Percentiles rank a stretch among this genome's conserved stretches.
phyloP scores from a whole-genome alignment of 1,140 invertebrate genomes.

The Meloidogyne chitwoodi region DNA sequence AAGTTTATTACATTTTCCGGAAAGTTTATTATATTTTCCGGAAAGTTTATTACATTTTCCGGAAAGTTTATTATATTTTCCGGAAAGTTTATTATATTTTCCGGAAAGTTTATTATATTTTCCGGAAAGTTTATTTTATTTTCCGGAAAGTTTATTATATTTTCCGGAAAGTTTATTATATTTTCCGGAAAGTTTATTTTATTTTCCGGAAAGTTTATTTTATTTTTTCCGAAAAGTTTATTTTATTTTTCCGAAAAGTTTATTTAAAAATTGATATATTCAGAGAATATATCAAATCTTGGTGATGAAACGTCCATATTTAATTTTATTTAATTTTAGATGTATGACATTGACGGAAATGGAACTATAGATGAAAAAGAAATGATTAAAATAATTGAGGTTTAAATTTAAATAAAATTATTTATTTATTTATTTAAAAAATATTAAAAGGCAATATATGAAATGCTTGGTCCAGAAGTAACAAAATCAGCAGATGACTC shows the following conservation, averaged over 20 bases:
- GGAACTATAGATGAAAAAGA: conserved; percentile 92
- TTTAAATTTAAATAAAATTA: conserved; percentile 56
- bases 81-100: too few species aligned
- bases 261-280: too few species aligned
- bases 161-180: background rate
- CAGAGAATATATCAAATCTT: too few species aligned
- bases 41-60: background rate
- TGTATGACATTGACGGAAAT: conserved; percentile 95
- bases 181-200: background rate
- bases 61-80: too few species aligned
- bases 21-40: too few species aligned
- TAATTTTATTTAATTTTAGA: conserved; percentile 29
- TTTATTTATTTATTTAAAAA: background rate
- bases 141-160: background rate
- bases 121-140: background rate
- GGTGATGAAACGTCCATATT: background rate
- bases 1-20: too few species aligned
- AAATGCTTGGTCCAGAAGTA: conserved; percentile 77
- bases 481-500: conserved; percentile 68
- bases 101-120: background rate
- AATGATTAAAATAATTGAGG: conserved; percentile 69
- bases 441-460: conserved; percentile 83
- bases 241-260: background rate
- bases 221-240: background rate
- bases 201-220: background rate